Base-by-base conservation (phyloP, 30 jellyfish, hydroid and myxozoan species). In the Catostylus mosaicus region DNA sequence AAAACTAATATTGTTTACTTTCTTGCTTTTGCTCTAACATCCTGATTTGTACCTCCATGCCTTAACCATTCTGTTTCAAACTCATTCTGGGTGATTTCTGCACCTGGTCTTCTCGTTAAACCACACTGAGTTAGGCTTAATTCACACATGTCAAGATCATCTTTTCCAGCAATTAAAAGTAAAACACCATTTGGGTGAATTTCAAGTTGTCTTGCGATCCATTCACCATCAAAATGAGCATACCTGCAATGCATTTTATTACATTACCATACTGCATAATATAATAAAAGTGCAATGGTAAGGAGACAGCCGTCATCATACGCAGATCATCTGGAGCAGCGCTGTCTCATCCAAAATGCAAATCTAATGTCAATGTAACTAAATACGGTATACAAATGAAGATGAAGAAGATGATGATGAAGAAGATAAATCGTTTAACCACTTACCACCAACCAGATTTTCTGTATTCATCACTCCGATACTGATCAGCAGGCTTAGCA, bases 181-280 rank as follows among this genome's bases (percentile, higher is more conserved):
- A 94, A 89, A 7, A 73, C 89, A 26, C 99, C 99, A 73, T 94
- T 94, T 27, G 97, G 95, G 73, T 94, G 99, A 11, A 87, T 84
- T 83, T 94, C 99, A 38, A 94, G 88, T 66, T 94, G 99, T 73
- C 99, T 91, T n/a, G 99, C 99, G 24, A 94, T 91, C 96, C 96
- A 94, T 40, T 94, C 96, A 9, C 99, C 99, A 80, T 94, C 99
- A 74, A 94, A 94, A 62, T 94, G 99, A 10, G 99, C 99, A 64
- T 94, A 94, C 99, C 99, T 94, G 65, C 27, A 75, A 30, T 35
- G 70, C 36, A 68, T 14, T 9, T 56, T 26, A 56, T 56, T n/a
- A 9, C 60, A 46, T 9, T 11, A 46, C 60, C 19, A 9, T 11
- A 11, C 19, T 11, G 12, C 12, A 46, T 9, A 46, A 19, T 46